Base-by-base conservation (phyloP, 23 tunicate species). In the Phallusia fumigata region DNA sequence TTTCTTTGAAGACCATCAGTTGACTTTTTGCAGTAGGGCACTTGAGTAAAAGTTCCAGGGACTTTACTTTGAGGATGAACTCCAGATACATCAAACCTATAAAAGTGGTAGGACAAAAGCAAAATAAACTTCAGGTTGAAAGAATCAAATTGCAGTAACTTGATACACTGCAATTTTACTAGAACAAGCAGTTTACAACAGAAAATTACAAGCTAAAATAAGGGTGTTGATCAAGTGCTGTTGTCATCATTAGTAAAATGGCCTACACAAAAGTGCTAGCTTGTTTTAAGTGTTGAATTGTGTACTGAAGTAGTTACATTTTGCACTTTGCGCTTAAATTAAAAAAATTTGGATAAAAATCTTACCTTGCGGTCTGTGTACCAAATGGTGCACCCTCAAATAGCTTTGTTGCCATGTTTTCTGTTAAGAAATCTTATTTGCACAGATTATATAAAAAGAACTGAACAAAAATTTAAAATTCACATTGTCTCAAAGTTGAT, bases 301-400 rank as follows among this genome's bases (percentile, higher is more conserved):
- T n/a, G n/a, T n/a, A n/a, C n/a, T n/a, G n/a, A n/a, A n/a, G n/a
- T n/a, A n/a, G n/a, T n/a, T n/a, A n/a, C n/a, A n/a, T n/a, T n/a
- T n/a, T n/a, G n/a, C n/a, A n/a, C n/a, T n/a, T n/a, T n/a, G n/a
- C n/a, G n/a, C n/a, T n/a, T n/a, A n/a, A n/a, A n/a, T n/a, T n/a
- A n/a, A n/a, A 51, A 51, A 13, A 15, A 51, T 51, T 51, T 51
- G 18, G 58, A 51, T 18, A 51, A 51, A 51, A 51, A 13, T 51
- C 30, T 52, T 73, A 90, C 95, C 95, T 85, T 79, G 91, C 91
- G 35, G 88, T 84, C 83, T 94, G 98, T 21, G 98, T 89, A 21
- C 98, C 98, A 85, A 94, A 94, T 0, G 98, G 98, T 3, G 98
- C 93, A 12, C 94, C 98, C 31, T 82, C 53, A 40, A 89, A 94